These are phyloP conservation scores for Oryzias sinensis DNA, from an alignment of 2,797 vertebrate genomes.

Conservation along the genomic window DNA sequence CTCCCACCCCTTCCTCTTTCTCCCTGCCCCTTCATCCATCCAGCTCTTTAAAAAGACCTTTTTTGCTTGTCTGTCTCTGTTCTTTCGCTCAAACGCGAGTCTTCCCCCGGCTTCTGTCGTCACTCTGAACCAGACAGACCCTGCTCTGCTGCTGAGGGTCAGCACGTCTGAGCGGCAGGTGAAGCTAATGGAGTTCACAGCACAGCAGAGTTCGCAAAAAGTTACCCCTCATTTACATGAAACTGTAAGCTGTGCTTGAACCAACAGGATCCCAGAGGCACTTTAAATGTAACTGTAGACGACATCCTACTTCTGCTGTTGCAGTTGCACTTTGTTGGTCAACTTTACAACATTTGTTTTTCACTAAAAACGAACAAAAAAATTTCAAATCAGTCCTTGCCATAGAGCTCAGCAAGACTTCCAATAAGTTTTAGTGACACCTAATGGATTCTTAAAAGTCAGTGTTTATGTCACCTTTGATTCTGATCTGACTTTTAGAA, in stretches of 20 bases:
- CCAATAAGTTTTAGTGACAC: too few species aligned
- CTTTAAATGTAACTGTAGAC: not conserved
- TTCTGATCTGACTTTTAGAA: not conserved
- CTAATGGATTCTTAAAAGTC: not conserved
- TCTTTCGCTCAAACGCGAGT: slow-evolving; percentile 20
- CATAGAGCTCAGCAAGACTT: too few species aligned
- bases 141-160: slow-evolving; percentile 6
- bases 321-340: too few species aligned
- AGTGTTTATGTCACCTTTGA: not conserved
- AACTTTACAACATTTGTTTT: too few species aligned
- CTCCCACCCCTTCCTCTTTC: slow-evolving; percentile 74
- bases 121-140: slow-evolving; percentile 3
- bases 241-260: too few species aligned
- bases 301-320: too few species aligned
- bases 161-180: not conserved
- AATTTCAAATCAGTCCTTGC: too few species aligned
- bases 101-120: slow-evolving; percentile 17
- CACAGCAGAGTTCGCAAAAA: too few species aligned
- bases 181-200: not conserved
- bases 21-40: slow-evolving; percentile 60
- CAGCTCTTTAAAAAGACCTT: slow-evolving; percentile 2
- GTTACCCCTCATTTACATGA: too few species aligned
- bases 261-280: not conserved
- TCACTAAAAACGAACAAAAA: too few species aligned
- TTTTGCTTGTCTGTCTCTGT: slow-evolving; percentile 24